A percentile compares a stretch with the other conserved stretches of the same genome.
Evolutionary conservation across 2,797 vertebrate genomes (phyloP).

Genomic region (Fistularia tabacaria): DNA sequence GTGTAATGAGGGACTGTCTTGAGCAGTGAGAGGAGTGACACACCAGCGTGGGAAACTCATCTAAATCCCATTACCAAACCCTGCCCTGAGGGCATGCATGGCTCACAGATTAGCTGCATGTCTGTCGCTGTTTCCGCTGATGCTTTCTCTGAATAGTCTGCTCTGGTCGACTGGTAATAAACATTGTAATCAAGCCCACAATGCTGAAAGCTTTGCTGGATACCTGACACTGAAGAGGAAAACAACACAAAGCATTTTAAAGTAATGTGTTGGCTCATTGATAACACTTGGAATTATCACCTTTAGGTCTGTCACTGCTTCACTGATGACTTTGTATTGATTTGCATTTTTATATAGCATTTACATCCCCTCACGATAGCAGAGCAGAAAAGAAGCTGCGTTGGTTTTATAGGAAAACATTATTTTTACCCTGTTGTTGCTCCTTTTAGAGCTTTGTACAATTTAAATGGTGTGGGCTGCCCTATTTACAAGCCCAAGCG

Average conservation of each 20-base stretch:
- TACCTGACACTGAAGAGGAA: slow-evolving; percentile 33
- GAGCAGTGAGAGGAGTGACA: slow-evolving; percentile 67
- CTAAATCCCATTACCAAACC: slow-evolving; percentile 77
- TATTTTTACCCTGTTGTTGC: no score
- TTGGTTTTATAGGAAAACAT: no score
- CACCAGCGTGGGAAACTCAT: slow-evolving; percentile 69
- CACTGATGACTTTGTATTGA: no score
- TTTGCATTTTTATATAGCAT: no score
- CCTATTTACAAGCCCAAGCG: no score
- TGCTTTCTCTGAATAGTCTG: slow-evolving; percentile 34
- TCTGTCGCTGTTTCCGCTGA: slow-evolving; percentile 35
- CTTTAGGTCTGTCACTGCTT: no score
- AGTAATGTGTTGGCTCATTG: no score
- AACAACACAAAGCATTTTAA: background rate
- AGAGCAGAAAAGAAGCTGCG: no score
- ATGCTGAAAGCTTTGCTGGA: slow-evolving; percentile 36
- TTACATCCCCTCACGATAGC: no score
- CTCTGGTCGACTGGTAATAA: slow-evolving; percentile 60
- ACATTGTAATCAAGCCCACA: slow-evolving; percentile 53
- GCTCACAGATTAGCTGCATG: slow-evolving; percentile 65
- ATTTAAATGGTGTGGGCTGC: no score
- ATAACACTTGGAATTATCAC: no score
- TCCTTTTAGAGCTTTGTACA: no score
- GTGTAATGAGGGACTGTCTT: slow-evolving; percentile 73
- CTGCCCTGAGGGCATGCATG: slow-evolving; percentile 61